These are phyloP conservation scores for Chauna torquata DNA, from an alignment of 2,113 vertebrate species.

Conservation along the genomic window DNA sequence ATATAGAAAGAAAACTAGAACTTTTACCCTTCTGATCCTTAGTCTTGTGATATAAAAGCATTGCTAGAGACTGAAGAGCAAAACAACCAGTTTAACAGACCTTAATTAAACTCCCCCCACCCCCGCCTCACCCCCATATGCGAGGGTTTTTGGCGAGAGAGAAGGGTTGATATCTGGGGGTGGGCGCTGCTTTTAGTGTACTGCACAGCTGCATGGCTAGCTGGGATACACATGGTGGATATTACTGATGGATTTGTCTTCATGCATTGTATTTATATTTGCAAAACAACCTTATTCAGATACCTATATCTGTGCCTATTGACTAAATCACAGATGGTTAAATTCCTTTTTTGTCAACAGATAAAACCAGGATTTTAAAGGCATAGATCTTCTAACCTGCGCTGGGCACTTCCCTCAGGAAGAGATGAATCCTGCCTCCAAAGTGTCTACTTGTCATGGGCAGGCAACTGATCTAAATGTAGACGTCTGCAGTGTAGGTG, in stretches of 20 bases:
- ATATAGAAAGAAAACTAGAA: not conserved
- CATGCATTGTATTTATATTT: not conserved
- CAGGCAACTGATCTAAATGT: not conserved
- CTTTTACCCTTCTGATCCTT: not conserved
- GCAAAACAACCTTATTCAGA: not conserved
- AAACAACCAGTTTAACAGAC: not conserved
- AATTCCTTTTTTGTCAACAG: not conserved
- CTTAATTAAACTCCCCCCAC: not conserved
- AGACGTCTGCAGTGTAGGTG: accelerated
- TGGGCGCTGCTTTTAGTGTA: not conserved
- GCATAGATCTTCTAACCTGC: not conserved
- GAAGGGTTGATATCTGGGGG: accelerated
- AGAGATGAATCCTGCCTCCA: not conserved
- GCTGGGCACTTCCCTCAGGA: not conserved
- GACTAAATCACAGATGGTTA: not conserved
- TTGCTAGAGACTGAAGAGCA: not conserved
- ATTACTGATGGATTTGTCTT: not conserved
- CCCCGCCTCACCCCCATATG: no score
- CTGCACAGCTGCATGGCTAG: not conserved
- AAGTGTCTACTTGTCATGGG: accelerated
- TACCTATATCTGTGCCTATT: accelerated
- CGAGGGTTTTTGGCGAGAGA: not conserved
- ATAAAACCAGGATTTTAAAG: not conserved
- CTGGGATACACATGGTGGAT: not conserved
- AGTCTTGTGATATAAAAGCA: not conserved